These are phyloP conservation scores for Tapirus indicus DNA, from an alignment of 2,797 vertebrate genomes.

Conservation along the genomic window DNA sequence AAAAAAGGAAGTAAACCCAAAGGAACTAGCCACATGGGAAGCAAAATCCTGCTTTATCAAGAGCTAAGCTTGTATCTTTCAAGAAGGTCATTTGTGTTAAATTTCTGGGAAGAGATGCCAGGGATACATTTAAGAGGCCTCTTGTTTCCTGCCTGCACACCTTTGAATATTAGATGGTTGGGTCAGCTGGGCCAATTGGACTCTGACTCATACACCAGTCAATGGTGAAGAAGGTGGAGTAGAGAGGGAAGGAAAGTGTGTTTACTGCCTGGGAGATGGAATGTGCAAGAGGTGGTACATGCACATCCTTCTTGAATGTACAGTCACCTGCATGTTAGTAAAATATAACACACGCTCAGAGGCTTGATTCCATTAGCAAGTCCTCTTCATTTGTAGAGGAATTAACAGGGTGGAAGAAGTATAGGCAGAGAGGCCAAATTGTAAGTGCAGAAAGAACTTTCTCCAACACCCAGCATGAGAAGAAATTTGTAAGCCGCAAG, in stretches of 20 bases:
- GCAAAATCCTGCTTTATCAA: background rate
- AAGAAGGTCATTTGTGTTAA: background rate
- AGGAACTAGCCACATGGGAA: background rate
- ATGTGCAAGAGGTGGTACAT: accelerated
- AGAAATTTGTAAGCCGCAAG: background rate
- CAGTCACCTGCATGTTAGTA: background rate
- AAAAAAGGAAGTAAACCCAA: background rate
- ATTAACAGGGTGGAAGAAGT: background rate
- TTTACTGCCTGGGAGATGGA: background rate
- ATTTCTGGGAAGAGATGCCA: background rate
- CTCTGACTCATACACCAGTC: background rate
- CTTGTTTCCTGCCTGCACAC: background rate
- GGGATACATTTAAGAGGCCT: background rate
- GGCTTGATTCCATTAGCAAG: background rate
- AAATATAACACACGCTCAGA: background rate
- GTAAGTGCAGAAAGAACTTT: background rate
- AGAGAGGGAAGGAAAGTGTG: background rate
- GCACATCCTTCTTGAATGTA: background rate
- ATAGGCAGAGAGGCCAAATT: background rate
- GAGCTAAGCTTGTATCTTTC: background rate
- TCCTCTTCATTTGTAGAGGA: background rate
- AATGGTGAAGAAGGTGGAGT: background rate
- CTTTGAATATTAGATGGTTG: background rate
- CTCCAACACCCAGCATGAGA: background rate
- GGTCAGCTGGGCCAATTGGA: background rate